Conservation (phyloP, 2,888 invertebrate genomes). For the Apamea epomidion region DNA sequence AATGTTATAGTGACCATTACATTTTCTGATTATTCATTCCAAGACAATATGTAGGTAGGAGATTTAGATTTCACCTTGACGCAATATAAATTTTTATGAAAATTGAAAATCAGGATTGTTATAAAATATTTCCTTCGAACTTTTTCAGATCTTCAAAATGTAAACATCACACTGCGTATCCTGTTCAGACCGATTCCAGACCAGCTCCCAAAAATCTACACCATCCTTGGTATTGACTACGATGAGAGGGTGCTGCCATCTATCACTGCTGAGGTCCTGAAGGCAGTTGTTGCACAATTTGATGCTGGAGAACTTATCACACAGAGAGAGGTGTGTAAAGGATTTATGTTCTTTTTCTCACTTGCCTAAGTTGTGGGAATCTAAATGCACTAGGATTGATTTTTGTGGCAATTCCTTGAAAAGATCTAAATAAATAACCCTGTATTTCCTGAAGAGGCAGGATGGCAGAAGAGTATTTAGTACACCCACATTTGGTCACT, state of each 20-base stretch:
- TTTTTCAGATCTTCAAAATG: constrained; percentile 98
- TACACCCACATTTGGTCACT: neutral
- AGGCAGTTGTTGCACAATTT: constrained; percentile 99
- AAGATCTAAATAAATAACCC: neutral
- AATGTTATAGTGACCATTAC: too few relatives aligned
- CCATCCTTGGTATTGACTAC: constrained; percentile 98
- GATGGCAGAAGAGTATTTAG: neutral
- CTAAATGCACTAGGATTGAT: neutral
- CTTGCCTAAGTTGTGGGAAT: neutral
- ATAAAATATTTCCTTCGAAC: neutral
- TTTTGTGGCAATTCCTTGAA: neutral
- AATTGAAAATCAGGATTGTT: neutral
- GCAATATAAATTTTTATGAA: neutral
- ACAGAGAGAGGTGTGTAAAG: constrained; percentile 95
- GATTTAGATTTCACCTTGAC: neutral
- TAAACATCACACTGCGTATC: constrained; percentile 99
- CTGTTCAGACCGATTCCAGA: constrained; percentile 98
- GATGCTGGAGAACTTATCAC: constrained; percentile 99
- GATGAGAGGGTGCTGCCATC: constrained; percentile 99
- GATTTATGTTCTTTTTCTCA: constrained; percentile 53
- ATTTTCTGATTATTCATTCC: neutral
- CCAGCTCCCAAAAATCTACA: constrained; percentile 98
- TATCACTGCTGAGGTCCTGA: constrained; percentile 99
- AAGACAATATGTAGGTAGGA: neutral
- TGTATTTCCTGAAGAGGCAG: neutral